A percentile compares a stretch with the other conserved stretches of the same genome.
These are phyloP conservation scores for Willowsia nigromaculata DNA, from an alignment of 2,888 invertebrate genomes.

Conservation along the genomic window DNA sequence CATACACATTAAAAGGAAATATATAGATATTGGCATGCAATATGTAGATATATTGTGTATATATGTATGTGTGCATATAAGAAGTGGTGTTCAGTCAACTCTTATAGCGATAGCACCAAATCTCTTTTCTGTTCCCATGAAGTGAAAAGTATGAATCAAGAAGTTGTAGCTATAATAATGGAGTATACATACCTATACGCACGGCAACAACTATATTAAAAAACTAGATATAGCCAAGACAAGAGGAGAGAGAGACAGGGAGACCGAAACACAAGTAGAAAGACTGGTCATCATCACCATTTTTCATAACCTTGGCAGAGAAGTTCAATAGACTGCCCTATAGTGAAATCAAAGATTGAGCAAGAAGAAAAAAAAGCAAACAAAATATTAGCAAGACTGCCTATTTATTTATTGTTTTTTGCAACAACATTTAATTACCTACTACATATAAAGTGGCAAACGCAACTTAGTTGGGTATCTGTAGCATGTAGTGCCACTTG, in stretches of 20 bases:
- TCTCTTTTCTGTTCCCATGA: constrained; percentile 28
- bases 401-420: constrained; percentile 36
- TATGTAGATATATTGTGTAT: not conserved
- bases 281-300: constrained; percentile 69
- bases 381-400: constrained; percentile 41
- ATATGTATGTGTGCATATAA: not conserved
- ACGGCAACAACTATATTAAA: constrained; percentile 24
- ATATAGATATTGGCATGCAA: not conserved
- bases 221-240: not conserved
- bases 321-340: constrained; percentile 67
- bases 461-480: not conserved
- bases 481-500: not conserved
- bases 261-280: constrained; percentile 36
- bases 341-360: constrained; percentile 15
- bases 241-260: not conserved
- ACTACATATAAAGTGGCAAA: no score
- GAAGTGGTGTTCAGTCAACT: not conserved
- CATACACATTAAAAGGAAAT: not conserved
- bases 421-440: constrained; percentile 31
- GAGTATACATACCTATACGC: constrained; percentile 23
- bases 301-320: constrained; percentile 72
- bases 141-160: constrained; percentile 7
- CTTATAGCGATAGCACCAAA: not conserved
- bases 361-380: constrained; percentile 22
- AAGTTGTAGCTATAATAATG: not conserved